Evolutionary conservation across 1,140 invertebrate genomes (phyloP), one percentile per base, ranked within the genome.

Genomic region (Yoshiicerus persimilis): DNA sequence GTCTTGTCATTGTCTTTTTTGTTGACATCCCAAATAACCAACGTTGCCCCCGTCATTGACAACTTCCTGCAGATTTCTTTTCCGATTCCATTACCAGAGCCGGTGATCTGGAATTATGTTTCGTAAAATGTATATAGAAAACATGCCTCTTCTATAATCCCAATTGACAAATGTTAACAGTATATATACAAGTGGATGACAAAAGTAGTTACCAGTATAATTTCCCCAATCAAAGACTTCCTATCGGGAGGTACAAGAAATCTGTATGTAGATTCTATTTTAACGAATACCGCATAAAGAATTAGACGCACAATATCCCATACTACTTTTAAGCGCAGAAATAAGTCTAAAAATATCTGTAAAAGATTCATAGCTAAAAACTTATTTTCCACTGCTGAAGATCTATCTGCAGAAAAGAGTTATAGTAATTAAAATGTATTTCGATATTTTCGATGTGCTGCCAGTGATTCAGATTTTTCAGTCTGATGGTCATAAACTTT

Each of bases 11-110:
- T 91, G 25, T 39, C 86, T 16, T 89, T 86, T 36, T 64, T 56
- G 32, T 88, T 85, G 16, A 88, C 41, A 38, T 90, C 90, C 90
- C 90, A 90, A 23, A 80, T 88, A n/a, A 90, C 87, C 9, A 90
- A 25, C 20, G 64, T 88, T 27, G 90, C 87, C 39, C 86, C 88
- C 8, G 75, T 86, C 16, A 36, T 27, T 9, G 90, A 84, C 16
- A 90, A 39, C 56, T 90, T 80, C 6, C 56, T 66, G 27, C 77
- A 84, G 20, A 89, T 88, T 80, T 90, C 56, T 39, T 84, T 80
- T 20, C 90, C 90, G n/a, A 90, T 89, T 83, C 90, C 90, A 56
- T 89, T 87, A 10, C 89, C 88, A 32, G 87, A 32, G 2, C 90
- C 90, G 16, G 90, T 90, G 8, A 90, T 56, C 89, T 89, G 62